Percentiles rank a stretch among this genome's conserved stretches.
Evolutionary conservation across 2,113 vertebrate genomes (phyloP).

Genomic region (Sigmodon hispidus): DNA sequence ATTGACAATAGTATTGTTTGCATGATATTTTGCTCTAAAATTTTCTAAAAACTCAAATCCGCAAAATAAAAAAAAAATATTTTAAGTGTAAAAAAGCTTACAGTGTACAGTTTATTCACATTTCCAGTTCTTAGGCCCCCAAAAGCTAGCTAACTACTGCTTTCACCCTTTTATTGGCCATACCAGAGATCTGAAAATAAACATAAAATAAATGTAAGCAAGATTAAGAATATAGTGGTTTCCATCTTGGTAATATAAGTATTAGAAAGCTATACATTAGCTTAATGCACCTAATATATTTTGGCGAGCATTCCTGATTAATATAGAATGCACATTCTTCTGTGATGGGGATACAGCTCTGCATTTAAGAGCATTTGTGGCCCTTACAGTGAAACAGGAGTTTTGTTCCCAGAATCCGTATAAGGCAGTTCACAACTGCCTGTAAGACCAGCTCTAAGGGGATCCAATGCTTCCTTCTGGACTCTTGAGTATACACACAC

Average conservation of each 20-base stretch:
- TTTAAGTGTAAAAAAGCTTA: neutral
- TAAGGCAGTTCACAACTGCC: neutral
- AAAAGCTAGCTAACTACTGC: neutral
- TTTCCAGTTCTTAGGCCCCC: neutral
- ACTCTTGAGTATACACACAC: neutral
- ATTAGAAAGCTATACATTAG: neutral
- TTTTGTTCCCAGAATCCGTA: neutral
- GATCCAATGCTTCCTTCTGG: neutral
- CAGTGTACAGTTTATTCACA: neutral
- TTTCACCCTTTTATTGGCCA: conserved; percentile 15
- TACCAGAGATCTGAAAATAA: conserved; percentile 31
- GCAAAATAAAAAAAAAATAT: neutral
- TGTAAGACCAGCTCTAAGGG: neutral
- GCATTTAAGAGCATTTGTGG: neutral
- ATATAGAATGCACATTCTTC: neutral
- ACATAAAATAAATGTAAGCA: neutral
- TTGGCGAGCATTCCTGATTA: conserved; percentile 27
- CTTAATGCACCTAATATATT: neutral
- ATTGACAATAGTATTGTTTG: conserved; percentile 1
- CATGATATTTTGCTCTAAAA: conserved; percentile 41
- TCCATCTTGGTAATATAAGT: neutral
- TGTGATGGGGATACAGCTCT: too few relatives aligned
- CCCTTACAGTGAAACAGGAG: neutral
- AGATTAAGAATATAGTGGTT: neutral
- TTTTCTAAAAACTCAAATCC: neutral